Percentiles rank a stretch among this genome's conserved stretches.
Evolutionary conservation across 2,888 invertebrate genomes (phyloP).

Genomic region (Thumatha senex): DNA sequence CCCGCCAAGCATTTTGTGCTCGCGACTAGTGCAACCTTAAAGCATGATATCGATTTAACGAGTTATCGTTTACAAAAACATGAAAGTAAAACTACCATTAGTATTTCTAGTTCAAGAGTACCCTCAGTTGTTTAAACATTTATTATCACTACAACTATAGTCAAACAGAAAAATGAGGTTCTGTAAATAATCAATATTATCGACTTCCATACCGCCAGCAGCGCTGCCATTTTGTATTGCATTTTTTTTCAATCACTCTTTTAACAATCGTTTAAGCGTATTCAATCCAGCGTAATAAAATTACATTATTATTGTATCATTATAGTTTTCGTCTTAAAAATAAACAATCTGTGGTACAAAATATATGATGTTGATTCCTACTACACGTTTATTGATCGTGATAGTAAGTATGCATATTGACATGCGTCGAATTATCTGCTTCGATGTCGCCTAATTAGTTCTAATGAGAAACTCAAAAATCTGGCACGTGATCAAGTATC

Average conservation of each 20-base stretch:
- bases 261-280: no score
- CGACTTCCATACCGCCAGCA: conserved; percentile 11
- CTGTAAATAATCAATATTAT: conserved; percentile 29
- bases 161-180: conserved; percentile 20
- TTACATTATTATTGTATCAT: no score
- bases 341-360: no score
- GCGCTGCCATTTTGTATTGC: neutral
- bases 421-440: conserved; percentile 12
- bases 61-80: conserved; percentile 20
- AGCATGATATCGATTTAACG: conserved; percentile 16
- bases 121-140: conserved; percentile 6
- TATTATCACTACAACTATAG: conserved; percentile 14
- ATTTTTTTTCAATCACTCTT: no score
- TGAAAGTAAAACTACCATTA: conserved; percentile 32
- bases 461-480: conserved; percentile 31
- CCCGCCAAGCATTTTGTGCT: no score
- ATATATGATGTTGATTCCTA: no score
- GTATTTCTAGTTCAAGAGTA: conserved; percentile 14
- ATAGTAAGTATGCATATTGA: neutral
- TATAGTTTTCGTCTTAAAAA: no score
- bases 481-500: conserved; percentile 60
- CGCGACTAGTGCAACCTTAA: no score
- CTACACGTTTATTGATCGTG: no score
- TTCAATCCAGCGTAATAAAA: no score
- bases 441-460: conserved; percentile 45